Evolutionary conservation across 2,113 vertebrate species (phyloP), one percentile per base, ranked within the genome.

Genomic region (Forbesichthys agassizii): DNA sequence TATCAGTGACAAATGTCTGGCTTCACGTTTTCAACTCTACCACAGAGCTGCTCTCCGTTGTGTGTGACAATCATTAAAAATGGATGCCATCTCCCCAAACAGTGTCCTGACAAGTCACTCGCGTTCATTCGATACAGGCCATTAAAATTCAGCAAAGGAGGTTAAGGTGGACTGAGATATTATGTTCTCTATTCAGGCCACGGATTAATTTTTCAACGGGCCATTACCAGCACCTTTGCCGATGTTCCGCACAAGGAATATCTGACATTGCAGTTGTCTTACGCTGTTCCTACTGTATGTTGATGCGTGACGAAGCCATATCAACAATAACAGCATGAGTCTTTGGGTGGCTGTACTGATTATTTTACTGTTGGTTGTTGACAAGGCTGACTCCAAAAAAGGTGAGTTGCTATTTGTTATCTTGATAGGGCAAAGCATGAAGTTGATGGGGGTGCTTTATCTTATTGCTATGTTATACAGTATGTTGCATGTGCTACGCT

Each of bases 101-200:
- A 82, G 78, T 84, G 88, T 91, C 90, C 84, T 71, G 84, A 92
- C 88, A 91, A 91, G 89, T 85, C 92, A 88, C 88, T 91, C 90
- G 75, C 80, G 84, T 76, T 95, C 90, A 96, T 90, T 88, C 91
- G 95, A 94, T 95, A 94, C 81, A 84, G 86, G 92, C 94, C 96
- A 95, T 98, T 92, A 94, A 96, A 92, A 95, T 94, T 88, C 91
- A 96, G 92, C 74, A 77, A 88, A 92, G 91, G 90, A 88, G 89
- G 85, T 89, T 85, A 92, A 91, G 82, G 86, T 68, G 77, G 81
- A 74, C 69, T 81, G 11, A 9, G 73, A 68, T 88, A 91, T 98
- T 94, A 60, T 86, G 81, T 99, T 98, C 86, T 94, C 88, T 87
- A 86, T 92, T 88, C 84, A 74, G 86, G 78, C 88, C 68, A 65